Percentiles rank a stretch among this genome's conserved stretches.
These are phyloP conservation scores for Diplosoma virens DNA, from an alignment of 23 tunicate species.

Conservation along the genomic window DNA sequence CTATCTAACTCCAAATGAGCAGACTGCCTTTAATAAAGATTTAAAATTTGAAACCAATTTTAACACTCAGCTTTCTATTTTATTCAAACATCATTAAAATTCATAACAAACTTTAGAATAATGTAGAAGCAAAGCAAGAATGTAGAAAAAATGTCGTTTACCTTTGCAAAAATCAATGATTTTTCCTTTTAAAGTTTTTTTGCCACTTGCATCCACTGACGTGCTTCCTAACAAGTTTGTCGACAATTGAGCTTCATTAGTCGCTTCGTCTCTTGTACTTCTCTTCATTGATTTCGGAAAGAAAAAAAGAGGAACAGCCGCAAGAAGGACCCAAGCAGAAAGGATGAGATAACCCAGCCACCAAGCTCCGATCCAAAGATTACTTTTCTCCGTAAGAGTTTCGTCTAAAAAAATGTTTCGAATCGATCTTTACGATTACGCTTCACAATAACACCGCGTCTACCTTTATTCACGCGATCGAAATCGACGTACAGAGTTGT, in stretches of 20 bases:
- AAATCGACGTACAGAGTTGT: slow-evolving; percentile 78
- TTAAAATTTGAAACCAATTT: too few species aligned
- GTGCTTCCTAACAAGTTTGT: too few species aligned
- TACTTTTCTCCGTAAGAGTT: slow-evolving; percentile 16
- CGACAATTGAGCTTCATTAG: neutral
- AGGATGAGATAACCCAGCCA: slow-evolving; percentile 90
- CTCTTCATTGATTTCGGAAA: slow-evolving; percentile 64
- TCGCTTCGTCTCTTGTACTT: neutral
- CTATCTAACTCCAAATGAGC: too few species aligned
- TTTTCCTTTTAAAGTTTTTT: neutral
- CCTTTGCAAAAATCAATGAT: slow-evolving; percentile 14
- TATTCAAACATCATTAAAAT: too few species aligned
- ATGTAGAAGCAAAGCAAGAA: too few species aligned
- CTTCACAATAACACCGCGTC: too few species aligned
- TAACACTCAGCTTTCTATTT: too few species aligned
- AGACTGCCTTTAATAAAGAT: too few species aligned
- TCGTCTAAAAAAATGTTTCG: too few species aligned
- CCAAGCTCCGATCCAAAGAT: slow-evolving; percentile 91
- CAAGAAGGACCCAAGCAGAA: slow-evolving; percentile 49
- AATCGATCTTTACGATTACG: too few species aligned
- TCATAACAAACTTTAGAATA: too few species aligned
- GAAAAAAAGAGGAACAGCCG: slow-evolving; percentile 74
- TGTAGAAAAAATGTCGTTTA: neutral
- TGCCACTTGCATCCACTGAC: too few species aligned
- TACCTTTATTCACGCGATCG: slow-evolving; percentile 67